Evolutionary conservation across 2,888 invertebrate species (phyloP), one percentile per base, ranked within the genome.

Genomic region (Mechanitis messenoides): DNA sequence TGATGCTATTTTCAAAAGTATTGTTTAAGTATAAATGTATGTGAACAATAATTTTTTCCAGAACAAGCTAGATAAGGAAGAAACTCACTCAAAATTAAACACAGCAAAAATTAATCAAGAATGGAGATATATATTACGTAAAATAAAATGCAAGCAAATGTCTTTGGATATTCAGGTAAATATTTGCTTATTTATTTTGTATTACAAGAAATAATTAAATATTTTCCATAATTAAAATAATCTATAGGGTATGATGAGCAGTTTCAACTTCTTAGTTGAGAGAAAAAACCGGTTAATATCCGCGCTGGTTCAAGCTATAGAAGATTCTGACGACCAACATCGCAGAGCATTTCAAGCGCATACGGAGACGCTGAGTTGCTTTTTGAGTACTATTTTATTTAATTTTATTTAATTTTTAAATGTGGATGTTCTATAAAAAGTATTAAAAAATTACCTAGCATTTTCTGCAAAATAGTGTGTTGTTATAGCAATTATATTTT

Each of bases 31-130:
- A 20, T 20, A 20, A 20, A 20, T 20, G 20, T 20, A 20, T 20
- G 20, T 20, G 20, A 20, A 20, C 20, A 20, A 20, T 20, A 20
- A 20, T 20, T 20, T 20, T 5, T 42, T 84, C 35, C 79, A 96
- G 96, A 95, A 94, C 75, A 96, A 96, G 91, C 84, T 96, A 6
- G 95, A 94, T 79, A 94, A 93, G 67, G 96, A 96, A 80, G 95
- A 96, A 78, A 92, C 92, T 0, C 96, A 94, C 79, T 92, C 94
- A 2, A 92, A 95, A 56, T 85, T 95, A 57, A 96, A 96, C 78
- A 92, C 93, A 65, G 95, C 96, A 0, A 96, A 96, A 86, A 93
- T 96, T 59, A 96, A 96, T 76, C 95, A 95, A 82, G 93, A 94
- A 80, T 96, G 96, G 96, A 92, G 96, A 55, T 94, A 92, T 65